Evolutionary conservation across 2,113 vertebrate genomes (phyloP).

Genomic region (Microtus oregoni): DNA sequence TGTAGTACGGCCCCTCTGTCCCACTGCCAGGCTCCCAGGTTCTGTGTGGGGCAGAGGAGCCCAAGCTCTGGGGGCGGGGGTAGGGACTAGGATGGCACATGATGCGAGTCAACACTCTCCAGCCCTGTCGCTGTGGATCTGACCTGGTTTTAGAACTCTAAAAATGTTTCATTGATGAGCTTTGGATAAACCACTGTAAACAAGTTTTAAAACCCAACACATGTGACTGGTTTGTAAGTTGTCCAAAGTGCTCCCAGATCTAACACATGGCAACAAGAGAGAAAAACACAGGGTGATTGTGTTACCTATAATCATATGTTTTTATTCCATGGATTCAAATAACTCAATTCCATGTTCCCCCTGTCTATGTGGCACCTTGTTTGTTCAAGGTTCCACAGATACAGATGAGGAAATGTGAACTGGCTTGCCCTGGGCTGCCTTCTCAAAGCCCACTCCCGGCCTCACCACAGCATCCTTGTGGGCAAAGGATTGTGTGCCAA

Average conservation of each 20-base stretch:
- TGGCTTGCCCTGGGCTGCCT: not conserved
- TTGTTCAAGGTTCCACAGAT: conserved; percentile 35
- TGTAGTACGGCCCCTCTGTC: not conserved
- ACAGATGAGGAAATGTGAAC: not conserved
- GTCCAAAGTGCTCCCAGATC: conserved; percentile 42
- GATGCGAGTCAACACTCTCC: not conserved
- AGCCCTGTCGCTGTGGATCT: not conserved
- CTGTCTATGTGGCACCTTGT: not conserved
- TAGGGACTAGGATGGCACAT: not conserved
- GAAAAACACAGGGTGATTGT: not conserved
- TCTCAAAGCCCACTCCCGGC: not conserved
- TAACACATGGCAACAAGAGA: not conserved
- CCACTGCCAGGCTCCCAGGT: not conserved
- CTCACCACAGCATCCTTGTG: not conserved
- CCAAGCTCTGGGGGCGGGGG: not conserved
- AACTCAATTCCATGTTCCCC: not conserved
- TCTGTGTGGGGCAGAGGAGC: not conserved
- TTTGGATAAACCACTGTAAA: conserved; percentile 36
- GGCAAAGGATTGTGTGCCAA: not conserved
- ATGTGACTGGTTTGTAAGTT: conserved; percentile 14
- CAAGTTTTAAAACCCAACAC: conserved; percentile 10
- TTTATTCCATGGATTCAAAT: conserved; percentile 19
- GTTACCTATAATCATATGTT: conserved; percentile 46
- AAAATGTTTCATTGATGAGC: conserved; percentile 13
- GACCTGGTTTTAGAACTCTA: not conserved